phyloP scores from a whole-genome alignment of 2,888 invertebrate species.

The Embidobia sp. region DNA sequence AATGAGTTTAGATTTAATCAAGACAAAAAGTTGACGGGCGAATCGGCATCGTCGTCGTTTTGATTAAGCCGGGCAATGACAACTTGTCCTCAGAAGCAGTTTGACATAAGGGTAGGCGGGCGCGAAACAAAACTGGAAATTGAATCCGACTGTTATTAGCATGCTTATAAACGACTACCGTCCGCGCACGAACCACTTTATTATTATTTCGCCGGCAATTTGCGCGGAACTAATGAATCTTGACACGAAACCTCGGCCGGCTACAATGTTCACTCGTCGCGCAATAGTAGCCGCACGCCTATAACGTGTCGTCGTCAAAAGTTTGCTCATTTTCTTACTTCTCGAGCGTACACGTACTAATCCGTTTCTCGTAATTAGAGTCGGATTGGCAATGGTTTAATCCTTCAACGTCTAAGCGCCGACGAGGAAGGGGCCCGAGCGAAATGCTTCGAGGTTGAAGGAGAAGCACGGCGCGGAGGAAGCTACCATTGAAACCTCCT shows the following conservation, averaged over 20 bases:
- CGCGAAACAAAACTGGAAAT: conserved; percentile 36
- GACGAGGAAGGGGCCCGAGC: conserved; percentile 31
- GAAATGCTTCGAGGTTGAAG: conserved; percentile 51
- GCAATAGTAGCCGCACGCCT: conserved; percentile 38
- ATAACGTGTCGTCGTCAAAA: conserved; percentile 69
- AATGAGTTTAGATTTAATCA: conserved; percentile 15
- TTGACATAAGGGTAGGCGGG: too few relatives aligned
- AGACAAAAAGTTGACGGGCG: conserved; percentile 11
- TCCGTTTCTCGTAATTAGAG: conserved; percentile 81
- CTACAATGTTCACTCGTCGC: conserved; percentile 41
- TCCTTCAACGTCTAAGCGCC: conserved; percentile 77
- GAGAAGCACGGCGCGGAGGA: conserved; percentile 69
- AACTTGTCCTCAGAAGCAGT: too few relatives aligned
- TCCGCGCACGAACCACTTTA: conserved; percentile 27
- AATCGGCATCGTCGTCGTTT: background rate
- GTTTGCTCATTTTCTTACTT: conserved; percentile 76
- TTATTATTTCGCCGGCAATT: conserved; percentile 50
- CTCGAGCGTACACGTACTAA: conserved; percentile 74
- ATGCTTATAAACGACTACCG: conserved; percentile 21
- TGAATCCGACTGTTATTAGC: conserved; percentile 30
- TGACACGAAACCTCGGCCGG: conserved; percentile 42
- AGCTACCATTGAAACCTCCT: conserved; percentile 75
- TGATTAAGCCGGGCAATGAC: conserved; percentile 8
- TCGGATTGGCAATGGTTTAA: conserved; percentile 81
- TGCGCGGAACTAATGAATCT: conserved; percentile 35